Base-by-base conservation (phyloP, 2,888 invertebrate genomes). In the Thysanoteuthis rhombus region DNA sequence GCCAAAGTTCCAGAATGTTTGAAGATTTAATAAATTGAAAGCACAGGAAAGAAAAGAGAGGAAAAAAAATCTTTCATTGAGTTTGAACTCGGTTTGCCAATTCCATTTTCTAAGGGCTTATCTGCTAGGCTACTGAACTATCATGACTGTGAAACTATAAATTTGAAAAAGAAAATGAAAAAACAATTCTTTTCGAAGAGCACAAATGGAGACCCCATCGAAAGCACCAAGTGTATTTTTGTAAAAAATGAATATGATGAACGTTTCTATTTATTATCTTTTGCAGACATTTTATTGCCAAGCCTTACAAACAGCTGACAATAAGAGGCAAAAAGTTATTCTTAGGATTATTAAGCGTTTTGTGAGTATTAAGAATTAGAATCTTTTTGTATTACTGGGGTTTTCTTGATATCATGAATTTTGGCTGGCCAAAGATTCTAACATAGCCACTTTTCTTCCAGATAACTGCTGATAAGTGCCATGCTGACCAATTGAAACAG, bases 261-360 rank as follows among this genome's bases (percentile, higher is more conserved):
- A 32, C 42, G 32, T 40, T 93, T 28, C 38, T 58, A 22, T 45
- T 28, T 42, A 1, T 36, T n/a, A 42, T 42, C 91, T 93, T 42
- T 94, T 95, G 6, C 95, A 97, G 97, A 96, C 96, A 89, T 96
- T 95, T 94, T 97, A 96, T 95, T 96, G 96, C 93, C 96, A 96
- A 93, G 96, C 96, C 28, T 94, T 97, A 93, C 95, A 95, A 94
- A 95, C 95, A 91, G 95, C 96, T 93, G 96, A 97, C 94, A 95
- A 95, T 16, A 97, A 97, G 94, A 97, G 96, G 94, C 97, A 97
- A 95, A 97, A 97, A 94, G 95, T 97, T 92, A 94, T 97, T 40
- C 95, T 97, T 38, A 94, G 97, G 89, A 96, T 97, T 40, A 96
- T 97, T 91, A 97, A 97, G 94, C 94, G 97, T 95, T 94, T 97